Base-by-base conservation (phyloP, 1,140 invertebrate species). In the Coptotermes formosanus region DNA sequence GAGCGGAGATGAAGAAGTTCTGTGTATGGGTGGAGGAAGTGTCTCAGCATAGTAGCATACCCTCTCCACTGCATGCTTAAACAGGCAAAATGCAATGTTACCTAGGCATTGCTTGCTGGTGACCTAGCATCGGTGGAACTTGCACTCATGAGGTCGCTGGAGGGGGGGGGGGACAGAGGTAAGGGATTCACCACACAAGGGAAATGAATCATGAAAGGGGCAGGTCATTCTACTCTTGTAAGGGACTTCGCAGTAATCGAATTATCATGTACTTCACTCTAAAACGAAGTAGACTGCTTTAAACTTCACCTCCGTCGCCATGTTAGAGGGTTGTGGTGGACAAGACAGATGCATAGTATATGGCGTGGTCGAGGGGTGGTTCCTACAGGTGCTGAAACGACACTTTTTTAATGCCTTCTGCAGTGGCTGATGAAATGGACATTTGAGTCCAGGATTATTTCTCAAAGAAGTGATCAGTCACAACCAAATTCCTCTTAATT, bases 191-290 rank as follows among this genome's bases (percentile, higher is more conserved):
- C 75, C 19, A 30, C 82, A 45, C 38, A 16, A 44, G 82, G 83
- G 52, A 84, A 84, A 84, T 84, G 83, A 84, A 84, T 84, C 83
- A 84, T 52, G 83, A 52, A 38, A 16, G 83, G n/a, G 52, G 8
- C 25, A 30, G 64, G 64, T 75, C 64, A 75, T 75, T 25, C 64
- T 75, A 7, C 64, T 75, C 64, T 75, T 75, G 64, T 84, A 64
- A 84, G 48, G 38, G 83, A 52, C 83, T 64, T 52, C 32, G 1
- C 83, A 48, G 48, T 84, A 84, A 84, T 84, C 83, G 83, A 84
- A 84, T 48, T 55, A 52, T 38, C 83, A 23, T 84, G 83, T 84
- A 38, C 64, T 75, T 75, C 64, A 75, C 25, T 75, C n/a, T 11
- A 64, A 16, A 55, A 52, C 83, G 83, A 83, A 83, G 32, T 48